A percentile compares a stretch with the other conserved stretches of the same genome.
Conservation (phyloP, 1,140 invertebrate species). For the Zaprionus africanus region DNA sequence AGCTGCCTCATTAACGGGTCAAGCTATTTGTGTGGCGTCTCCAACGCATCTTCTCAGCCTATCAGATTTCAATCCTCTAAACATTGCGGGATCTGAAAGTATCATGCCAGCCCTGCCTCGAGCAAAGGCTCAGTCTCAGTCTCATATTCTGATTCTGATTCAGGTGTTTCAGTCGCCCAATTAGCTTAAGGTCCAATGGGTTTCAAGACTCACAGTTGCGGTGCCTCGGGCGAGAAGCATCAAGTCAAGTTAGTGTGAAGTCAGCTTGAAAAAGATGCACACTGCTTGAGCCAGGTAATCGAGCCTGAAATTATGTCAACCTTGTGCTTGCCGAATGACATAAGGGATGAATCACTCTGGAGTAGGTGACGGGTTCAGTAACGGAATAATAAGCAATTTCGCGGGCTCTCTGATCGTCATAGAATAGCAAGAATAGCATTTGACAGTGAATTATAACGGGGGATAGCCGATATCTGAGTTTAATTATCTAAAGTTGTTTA, state of each 20-base stretch:
- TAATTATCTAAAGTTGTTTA: no score
- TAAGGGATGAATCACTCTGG: conserved; percentile 5
- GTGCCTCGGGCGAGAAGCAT: conserved; percentile 28
- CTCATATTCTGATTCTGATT: conserved; percentile 20
- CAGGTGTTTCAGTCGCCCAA: conserved; percentile 68
- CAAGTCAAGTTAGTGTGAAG: conserved; percentile 56
- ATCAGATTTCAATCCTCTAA: conserved; percentile 46
- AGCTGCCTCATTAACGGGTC: conserved; percentile 49
- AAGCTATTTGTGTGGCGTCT: conserved; percentile 52
- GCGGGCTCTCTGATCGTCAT: neutral
- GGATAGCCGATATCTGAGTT: no score
- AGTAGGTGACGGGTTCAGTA: neutral
- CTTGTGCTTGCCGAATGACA: conserved; percentile 1
- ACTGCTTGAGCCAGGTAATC: conserved; percentile 30
- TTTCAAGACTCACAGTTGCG: conserved; percentile 51
- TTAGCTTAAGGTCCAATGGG: conserved; percentile 57
- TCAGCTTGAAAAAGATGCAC: conserved; percentile 41
- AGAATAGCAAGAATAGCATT: neutral
- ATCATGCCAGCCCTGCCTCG: conserved; percentile 35
- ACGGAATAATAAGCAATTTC: neutral
- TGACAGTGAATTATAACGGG: neutral
- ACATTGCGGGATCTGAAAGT: conserved; percentile 13
- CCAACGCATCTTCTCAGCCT: conserved; percentile 71
- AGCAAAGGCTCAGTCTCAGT: neutral
- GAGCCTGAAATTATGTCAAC: conserved; percentile 41